phyloP scores from a whole-genome alignment of 2,113 vertebrate species.

The Camelus dromedarius region DNA sequence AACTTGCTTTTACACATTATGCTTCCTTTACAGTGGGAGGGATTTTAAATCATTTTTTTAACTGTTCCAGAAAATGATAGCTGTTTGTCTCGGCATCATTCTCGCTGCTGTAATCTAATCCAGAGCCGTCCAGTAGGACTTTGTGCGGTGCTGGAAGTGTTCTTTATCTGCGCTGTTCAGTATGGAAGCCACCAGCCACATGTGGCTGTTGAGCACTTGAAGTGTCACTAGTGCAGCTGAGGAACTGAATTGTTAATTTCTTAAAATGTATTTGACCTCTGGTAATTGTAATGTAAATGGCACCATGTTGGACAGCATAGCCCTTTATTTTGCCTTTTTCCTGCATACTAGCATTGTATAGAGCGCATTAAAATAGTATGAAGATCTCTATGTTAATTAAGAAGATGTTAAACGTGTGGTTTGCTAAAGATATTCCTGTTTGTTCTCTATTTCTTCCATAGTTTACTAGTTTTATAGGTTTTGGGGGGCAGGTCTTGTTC shows the following conservation, averaged over 20 bases:
- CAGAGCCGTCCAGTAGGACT: background rate
- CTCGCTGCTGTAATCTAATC: conserved; percentile 9
- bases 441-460: conserved; percentile 2
- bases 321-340: background rate
- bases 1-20: conserved; percentile 31
- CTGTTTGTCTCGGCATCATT: background rate
- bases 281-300: background rate
- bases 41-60: conserved; percentile 11
- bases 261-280: background rate
- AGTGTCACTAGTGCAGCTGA: background rate
- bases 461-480: conserved; percentile 16
- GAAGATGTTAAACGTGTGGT: background rate
- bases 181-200: background rate
- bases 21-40: background rate
- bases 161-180: background rate
- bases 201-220: background rate
- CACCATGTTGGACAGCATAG: background rate
- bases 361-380: background rate
- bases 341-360: background rate
- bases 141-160: background rate
- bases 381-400: background rate
- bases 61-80: background rate
- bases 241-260: background rate
- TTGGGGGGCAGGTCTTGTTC: background rate
- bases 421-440: background rate